Evolutionary conservation across 2,888 invertebrate genomes (phyloP), one percentile per base, ranked within the genome.

Genomic region (Teleiodes luculella): DNA sequence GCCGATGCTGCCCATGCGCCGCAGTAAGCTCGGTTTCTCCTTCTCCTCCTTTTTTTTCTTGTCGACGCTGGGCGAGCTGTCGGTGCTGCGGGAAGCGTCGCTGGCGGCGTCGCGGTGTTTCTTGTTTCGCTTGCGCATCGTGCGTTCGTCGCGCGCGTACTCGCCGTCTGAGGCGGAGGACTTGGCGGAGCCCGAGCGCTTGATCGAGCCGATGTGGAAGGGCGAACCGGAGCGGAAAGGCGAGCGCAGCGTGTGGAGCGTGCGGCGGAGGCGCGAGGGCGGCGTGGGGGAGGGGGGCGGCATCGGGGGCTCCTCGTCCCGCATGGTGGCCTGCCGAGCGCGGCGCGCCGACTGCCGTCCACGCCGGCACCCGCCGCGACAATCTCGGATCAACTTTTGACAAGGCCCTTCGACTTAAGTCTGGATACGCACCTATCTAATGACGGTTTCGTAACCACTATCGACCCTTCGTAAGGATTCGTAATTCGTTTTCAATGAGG

Each of bases 211-310:
- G 75, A 89, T 79, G 80, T 89, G 87, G 85, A 89, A 89, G 83
- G 87, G 86, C 82, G 90, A 86, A 67, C 80, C 82, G 78, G 83
- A 79, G 69, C 88, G 87, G 80, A 90, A 89, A 74, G 90, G 87
- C 63, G 87, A 78, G 66, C 89, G 83, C 55, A 90, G 80, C 77
- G 89, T 74, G 74, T 82, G 83, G 66, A 90, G 80, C 68, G 87
- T 87, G 67, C 86, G 87, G 62, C 84, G 86, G 63, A 90, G 80
- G 62, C 87, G 87, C 66, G 88, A 86, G 60, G 83, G 78, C 65
- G 66, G 72, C 61, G 65, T 70, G 54, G 69, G 69, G 62, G 76
- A 68, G 61, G 78, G 72, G 58, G 76, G 76, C 55, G 73, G 78
- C 68, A 71, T 61, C 64, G 79, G 74, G 69, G 78, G 73, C 67